Evolutionary conservation across 2,113 vertebrate species (phyloP).

Genomic region (Cebus imitator): DNA sequence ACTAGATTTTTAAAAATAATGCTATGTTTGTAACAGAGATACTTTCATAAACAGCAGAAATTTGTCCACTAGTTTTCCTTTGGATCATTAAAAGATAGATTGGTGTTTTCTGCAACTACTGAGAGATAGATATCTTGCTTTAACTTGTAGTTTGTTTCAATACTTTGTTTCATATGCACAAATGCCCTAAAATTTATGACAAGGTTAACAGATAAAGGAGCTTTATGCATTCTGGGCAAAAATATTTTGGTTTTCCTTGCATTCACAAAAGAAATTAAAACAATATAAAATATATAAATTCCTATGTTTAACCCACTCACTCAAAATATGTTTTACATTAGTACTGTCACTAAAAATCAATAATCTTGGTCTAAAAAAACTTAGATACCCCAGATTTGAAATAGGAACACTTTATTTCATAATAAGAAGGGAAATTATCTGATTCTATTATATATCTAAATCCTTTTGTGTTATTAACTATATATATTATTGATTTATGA

Average conservation of each 20-base stretch:
- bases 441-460: neutral
- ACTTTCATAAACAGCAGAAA: neutral
- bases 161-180: neutral
- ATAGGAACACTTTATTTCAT: neutral
- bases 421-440: neutral
- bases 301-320: neutral
- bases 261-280: neutral
- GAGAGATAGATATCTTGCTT: neutral
- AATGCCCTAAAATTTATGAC: neutral
- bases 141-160: neutral
- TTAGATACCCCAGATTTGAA: neutral
- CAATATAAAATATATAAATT: neutral
- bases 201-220: neutral
- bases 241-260: neutral
- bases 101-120: neutral
- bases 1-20: neutral
- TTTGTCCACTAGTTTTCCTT: neutral
- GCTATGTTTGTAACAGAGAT: neutral
- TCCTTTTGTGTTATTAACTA: neutral
- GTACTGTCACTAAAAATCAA: neutral
- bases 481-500: neutral
- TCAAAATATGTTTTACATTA: neutral
- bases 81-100: neutral
- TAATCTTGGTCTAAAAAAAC: neutral
- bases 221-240: neutral